Evolutionary conservation across 2,113 vertebrate genomes (phyloP).

Genomic region (Phaethornis superciliosus): DNA sequence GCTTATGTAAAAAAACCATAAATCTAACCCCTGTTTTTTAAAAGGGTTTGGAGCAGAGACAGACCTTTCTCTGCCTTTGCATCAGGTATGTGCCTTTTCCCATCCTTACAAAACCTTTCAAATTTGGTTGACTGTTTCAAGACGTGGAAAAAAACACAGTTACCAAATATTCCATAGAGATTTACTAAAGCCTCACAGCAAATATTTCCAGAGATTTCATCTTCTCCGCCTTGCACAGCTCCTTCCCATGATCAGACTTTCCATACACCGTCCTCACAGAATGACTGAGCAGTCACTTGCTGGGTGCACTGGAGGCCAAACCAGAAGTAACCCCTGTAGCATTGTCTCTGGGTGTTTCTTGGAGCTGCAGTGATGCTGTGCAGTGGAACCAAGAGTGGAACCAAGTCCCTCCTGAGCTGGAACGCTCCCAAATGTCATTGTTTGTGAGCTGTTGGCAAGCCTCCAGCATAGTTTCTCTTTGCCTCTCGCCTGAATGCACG

Average conservation of each 20-base stretch:
- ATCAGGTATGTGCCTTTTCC: conserved; percentile 19
- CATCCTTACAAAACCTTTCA: not conserved
- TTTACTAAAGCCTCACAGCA: conserved; percentile 55
- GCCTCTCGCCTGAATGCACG: not conserved
- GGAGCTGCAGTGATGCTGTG: accelerated
- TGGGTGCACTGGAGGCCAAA: not conserved
- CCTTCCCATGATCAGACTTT: conserved; percentile 50
- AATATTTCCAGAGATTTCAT: conserved; percentile 66
- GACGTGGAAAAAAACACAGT: conserved; percentile 5
- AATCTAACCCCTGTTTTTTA: not conserved
- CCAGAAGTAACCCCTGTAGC: not conserved
- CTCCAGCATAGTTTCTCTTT: not conserved
- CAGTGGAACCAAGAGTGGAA: accelerated
- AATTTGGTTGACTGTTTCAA: not conserved
- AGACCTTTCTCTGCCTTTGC: conserved; percentile 3
- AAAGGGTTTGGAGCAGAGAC: not conserved
- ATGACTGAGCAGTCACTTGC: conserved; percentile 19
- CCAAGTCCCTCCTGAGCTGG: not conserved
- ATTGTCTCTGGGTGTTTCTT: not conserved
- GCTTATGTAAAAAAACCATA: not conserved
- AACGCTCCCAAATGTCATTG: not conserved
- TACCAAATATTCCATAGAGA: conserved; percentile 54
- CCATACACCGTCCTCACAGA: not conserved
- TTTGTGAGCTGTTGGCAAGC: not conserved
- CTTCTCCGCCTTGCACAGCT: conserved; percentile 17